Base-by-base conservation (phyloP, 2,888 invertebrate genomes). In the Hylaea fasciaria region DNA sequence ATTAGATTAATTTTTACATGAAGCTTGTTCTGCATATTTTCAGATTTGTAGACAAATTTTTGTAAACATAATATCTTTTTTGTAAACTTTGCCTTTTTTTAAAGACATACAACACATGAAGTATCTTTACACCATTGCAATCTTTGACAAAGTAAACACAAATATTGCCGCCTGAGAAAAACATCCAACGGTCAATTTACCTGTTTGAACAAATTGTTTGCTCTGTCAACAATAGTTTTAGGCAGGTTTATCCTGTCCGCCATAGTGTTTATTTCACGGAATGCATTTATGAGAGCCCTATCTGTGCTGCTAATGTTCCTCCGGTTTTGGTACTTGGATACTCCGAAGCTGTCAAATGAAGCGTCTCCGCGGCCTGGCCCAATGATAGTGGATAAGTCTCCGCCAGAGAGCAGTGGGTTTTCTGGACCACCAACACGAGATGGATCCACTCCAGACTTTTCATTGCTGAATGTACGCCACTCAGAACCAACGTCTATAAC, bases 401-500 rank as follows among this genome's bases (percentile, higher is more conserved):
- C 97, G 0, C 99, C 98, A 75, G 97, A 97, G 0, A 99, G 93
- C 2, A 99, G 92, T 0, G 98, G 98, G 92, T 99, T 99, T 93
- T 99, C 99, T 0, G 99, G 98, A 0, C 99, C 99, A 93, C 99
- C 99, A 67, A 99, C 99, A 96, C 99, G 98, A 89, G 98, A 98
- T 4, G 99, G 99, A 89, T 99, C 99, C 0, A 97, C 97, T 9
- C 98, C 97, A 54, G 96, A 96, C 81, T 98, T 99, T 83, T 99
- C 99, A 85, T 99, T 99, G 80, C 98, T 98, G 89, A 99, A 99
- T 62, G 99, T 99, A 84, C 99, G 94, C 99, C 99, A 99, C 89
- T 99, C 99, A 3, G 99, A 99, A 37, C 99, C 99, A n/a, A 99
- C 99, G 90, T 99, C 99, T 69, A 99, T 98, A 0, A 99, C 98